A percentile compares a stretch with the other conserved stretches of the same genome.
These are phyloP conservation scores for Coleophora deauratella DNA, from an alignment of 2,888 invertebrate species.

Conservation along the genomic window DNA sequence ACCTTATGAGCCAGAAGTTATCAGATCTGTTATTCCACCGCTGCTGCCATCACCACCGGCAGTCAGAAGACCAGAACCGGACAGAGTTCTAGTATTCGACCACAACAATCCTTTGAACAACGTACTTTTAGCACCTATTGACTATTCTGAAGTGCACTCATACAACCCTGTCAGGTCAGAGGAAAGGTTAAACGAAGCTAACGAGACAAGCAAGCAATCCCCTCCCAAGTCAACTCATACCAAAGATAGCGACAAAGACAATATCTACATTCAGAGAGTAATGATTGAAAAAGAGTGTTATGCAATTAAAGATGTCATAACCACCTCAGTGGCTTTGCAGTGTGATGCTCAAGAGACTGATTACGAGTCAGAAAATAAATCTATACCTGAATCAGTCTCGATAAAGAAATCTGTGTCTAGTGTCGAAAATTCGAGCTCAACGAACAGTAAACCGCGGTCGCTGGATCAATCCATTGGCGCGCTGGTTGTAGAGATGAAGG, in stretches of 20 bases:
- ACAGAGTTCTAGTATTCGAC: slow-evolving; percentile 42
- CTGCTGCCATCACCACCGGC: background rate
- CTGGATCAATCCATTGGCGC: slow-evolving; percentile 28
- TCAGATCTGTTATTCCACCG: background rate
- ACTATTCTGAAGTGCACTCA: slow-evolving; percentile 28
- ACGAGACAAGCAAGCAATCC: slow-evolving; percentile 1
- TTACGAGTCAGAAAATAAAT: background rate
- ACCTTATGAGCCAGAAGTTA: background rate
- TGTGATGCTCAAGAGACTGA: background rate
- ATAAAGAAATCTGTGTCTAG: background rate
- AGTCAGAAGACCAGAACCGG: slow-evolving; percentile 1
- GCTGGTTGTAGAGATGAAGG: slow-evolving; percentile 20
- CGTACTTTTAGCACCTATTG: slow-evolving; percentile 28
- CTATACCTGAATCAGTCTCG: background rate
- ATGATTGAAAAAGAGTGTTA: background rate
- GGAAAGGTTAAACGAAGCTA: slow-evolving; percentile 9
- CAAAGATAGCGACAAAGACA: background rate
- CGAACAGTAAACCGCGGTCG: slow-evolving; percentile 21
- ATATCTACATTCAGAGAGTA: background rate
- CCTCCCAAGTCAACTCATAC: background rate
- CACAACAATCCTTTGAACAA: slow-evolving; percentile 54
- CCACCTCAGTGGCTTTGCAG: background rate
- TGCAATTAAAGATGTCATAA: background rate
- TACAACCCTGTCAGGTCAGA: slow-evolving; percentile 31
- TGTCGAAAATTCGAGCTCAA: background rate